Conservation (phyloP, 2,888 invertebrate species). For the Melangyna quadrimaculata region DNA sequence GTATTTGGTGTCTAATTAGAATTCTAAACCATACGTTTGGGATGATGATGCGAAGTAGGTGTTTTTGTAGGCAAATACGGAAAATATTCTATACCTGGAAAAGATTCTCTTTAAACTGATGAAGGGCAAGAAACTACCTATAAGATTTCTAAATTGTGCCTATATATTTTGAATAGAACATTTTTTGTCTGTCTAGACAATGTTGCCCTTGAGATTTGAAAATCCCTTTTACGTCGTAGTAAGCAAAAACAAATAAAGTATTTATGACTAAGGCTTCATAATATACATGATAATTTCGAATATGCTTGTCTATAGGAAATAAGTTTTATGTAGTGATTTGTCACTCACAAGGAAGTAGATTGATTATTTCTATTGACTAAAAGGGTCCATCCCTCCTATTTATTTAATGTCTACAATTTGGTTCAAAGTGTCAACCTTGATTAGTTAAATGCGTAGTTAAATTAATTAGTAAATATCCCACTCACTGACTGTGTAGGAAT, state of each 20-base stretch:
- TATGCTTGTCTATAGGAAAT: not conserved
- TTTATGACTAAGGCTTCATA: not conserved
- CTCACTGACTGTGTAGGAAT: not conserved
- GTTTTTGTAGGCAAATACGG: constrained; percentile 3
- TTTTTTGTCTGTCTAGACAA: not conserved
- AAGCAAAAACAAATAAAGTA: not conserved
- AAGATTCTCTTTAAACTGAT: not conserved
- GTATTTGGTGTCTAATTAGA: constrained; percentile 29
- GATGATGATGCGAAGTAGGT: constrained; percentile 26
- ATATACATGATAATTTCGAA: not conserved
- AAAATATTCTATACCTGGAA: constrained; percentile 18
- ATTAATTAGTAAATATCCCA: not conserved
- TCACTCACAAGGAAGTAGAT: not conserved
- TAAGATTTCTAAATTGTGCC: not conserved
- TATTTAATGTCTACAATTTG: not conserved
- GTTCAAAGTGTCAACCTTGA: not conserved
- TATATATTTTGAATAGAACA: not conserved
- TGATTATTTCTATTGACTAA: not conserved
- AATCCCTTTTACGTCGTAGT: not conserved
- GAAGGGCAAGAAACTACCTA: constrained; percentile 13
- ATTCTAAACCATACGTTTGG: constrained; percentile 36
- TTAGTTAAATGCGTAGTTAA: not conserved
- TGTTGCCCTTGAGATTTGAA: not conserved
- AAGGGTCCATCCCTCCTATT: not conserved
- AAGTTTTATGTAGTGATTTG: not conserved